Evolutionary conservation across 2,113 vertebrate species (phyloP).

Genomic region (Menidia beryllina): DNA sequence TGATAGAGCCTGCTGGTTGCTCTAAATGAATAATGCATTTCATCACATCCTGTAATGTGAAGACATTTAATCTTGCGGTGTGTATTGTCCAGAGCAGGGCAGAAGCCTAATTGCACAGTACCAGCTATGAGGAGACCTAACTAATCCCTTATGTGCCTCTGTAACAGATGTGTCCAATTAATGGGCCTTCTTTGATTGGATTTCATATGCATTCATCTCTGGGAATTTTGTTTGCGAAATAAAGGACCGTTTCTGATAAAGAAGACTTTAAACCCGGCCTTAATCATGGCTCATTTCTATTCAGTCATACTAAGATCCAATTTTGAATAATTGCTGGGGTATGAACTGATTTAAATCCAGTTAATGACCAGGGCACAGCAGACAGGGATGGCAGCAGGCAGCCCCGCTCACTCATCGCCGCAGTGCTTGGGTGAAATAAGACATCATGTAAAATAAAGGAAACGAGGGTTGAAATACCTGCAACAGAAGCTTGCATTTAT

Average conservation of each 20-base stretch:
- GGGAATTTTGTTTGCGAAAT: conserved; percentile 73
- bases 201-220: conserved; percentile 52
- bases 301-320: conserved; percentile 14
- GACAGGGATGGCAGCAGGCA: conserved; percentile 15
- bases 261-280: conserved; percentile 45
- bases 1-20: conserved; percentile 53
- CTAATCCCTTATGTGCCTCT: conserved; percentile 67
- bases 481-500: neutral
- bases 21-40: conserved; percentile 70
- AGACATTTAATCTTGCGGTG: conserved; percentile 41
- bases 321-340: conserved; percentile 33
- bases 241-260: conserved; percentile 46
- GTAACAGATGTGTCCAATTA: conserved; percentile 77
- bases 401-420: conserved; percentile 38
- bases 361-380: conserved; percentile 48
- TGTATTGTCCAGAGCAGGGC: conserved; percentile 57
- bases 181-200: conserved; percentile 70
- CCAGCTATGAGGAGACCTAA: conserved; percentile 36
- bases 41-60: conserved; percentile 67
- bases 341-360: conserved; percentile 38
- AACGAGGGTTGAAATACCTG: conserved; percentile 6
- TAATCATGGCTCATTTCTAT: conserved; percentile 44
- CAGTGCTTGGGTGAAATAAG: conserved; percentile 34
- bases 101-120: conserved; percentile 60
- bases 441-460: conserved; percentile 38